Evolutionary conservation across 2,797 vertebrate genomes (phyloP).

Genomic region (Eidolon dupreanum): DNA sequence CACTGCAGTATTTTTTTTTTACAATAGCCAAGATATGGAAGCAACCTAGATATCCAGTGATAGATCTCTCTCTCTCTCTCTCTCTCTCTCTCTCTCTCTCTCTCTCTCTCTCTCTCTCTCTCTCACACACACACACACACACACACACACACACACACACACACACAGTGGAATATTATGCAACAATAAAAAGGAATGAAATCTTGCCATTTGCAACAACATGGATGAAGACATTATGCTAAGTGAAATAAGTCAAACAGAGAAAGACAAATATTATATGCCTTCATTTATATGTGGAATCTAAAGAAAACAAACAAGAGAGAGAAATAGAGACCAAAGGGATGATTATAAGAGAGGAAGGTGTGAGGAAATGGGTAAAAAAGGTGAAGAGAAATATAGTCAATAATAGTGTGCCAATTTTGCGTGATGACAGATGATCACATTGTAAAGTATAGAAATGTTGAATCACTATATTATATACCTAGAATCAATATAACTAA

Average conservation of each 20-base stretch:
- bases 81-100: too few relatives aligned
- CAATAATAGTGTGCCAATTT: not conserved
- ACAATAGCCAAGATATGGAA: not conserved
- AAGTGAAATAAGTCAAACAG: not conserved
- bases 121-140: too few relatives aligned
- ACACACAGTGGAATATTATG: not conserved
- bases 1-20: not conserved
- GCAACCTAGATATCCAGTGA: not conserved
- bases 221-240: not conserved
- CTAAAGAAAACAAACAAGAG: not conserved
- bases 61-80: not conserved
- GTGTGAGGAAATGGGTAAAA: not conserved
- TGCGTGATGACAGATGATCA: not conserved
- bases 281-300: not conserved
- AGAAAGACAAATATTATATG: not conserved
- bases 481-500: not conserved
- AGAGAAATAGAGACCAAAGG: not conserved
- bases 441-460: not conserved
- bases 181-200: not conserved
- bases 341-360: not conserved
- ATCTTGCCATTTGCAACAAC: not conserved
- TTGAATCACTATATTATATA: not conserved
- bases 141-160: too few relatives aligned
- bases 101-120: too few relatives aligned
- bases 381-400: not conserved